Evolutionary conservation across 2,888 invertebrate genomes (phyloP), one percentile per base, ranked within the genome.

Genomic region (Caenorhabditis sp.): DNA sequence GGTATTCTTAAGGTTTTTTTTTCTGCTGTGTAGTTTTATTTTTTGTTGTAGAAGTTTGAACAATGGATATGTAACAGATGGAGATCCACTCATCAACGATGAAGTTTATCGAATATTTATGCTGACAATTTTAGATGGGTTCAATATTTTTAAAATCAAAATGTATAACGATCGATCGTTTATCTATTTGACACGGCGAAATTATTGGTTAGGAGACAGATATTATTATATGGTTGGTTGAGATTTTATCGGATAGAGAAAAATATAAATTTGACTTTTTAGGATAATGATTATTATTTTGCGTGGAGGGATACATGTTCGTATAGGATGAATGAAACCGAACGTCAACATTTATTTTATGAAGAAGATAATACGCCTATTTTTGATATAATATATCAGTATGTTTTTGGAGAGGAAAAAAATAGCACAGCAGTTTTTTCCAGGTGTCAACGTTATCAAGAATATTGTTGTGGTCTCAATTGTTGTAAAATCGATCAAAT

Each of bases 221-320:
- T 87, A 86, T 71, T 87, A 84, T 72, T 76, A 73, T 59, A 61
- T 83, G 75, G 85, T 85, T 59, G 59, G 78, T 66, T 26, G 14
- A 31, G 31, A 31, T 31, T 31, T 31, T 43, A 17, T 43, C 43
- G 12, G 6, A 17, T 43, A 17, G 6, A 17, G 17, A 43, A 43
- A 43, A 43, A 43, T 6, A 43, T 43, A 17, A 43, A 12, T 60
- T n/a, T 51, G 23, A 21, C 43, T 57, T 57, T 37, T 65, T 58
- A 86, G 85, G 86, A 86, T 75, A 86, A 86, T 69, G 66, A 68
- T 62, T 87, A 86, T 75, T 86, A 78, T 63, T 69, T 86, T 49
- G 77, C 79, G 19, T 83, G 83, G 1, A 71, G 86, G 24, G 86
- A 86, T 71, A 81, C 84, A 4, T 86, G 86, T 70, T 80, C 82